Conservation (phyloP, 2,797 vertebrate genomes). For the Heliangelus exortis region DNA sequence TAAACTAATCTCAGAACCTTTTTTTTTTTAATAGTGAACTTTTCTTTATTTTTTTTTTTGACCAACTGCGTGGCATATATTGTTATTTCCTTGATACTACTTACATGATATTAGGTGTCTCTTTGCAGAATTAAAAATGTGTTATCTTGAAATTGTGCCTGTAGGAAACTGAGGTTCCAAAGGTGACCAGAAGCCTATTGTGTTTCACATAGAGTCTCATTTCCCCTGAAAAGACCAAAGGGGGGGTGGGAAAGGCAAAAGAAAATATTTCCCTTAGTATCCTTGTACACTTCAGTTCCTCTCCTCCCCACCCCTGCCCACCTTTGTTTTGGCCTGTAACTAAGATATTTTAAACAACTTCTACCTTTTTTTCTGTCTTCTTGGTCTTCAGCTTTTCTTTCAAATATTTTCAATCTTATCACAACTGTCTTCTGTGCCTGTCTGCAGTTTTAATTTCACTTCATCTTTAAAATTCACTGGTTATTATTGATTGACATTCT, state of each 20-base stretch:
- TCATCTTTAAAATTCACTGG: background rate
- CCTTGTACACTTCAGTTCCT: background rate
- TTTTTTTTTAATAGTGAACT: background rate
- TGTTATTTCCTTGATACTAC: background rate
- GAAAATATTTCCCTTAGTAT: background rate
- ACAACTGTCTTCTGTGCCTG: background rate
- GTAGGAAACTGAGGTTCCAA: background rate
- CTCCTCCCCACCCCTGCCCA: no score
- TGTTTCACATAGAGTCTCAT: background rate
- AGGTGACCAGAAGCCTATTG: background rate
- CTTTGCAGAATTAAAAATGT: background rate
- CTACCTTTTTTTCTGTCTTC: background rate
- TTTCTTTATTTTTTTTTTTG: background rate
- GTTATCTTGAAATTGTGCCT: background rate
- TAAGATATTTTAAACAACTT: background rate
- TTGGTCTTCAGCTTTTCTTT: background rate
- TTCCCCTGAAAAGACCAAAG: background rate
- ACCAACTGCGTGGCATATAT: background rate
- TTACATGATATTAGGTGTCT: background rate
- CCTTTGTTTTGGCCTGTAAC: background rate
- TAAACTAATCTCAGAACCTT: background rate
- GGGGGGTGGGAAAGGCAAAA: background rate
- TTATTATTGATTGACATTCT: background rate
- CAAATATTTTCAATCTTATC: background rate
- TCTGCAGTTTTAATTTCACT: background rate